Percentiles rank a stretch among this genome's conserved stretches.
These are phyloP conservation scores for Ptilorrhoa leucosticta DNA, from an alignment of 2,113 vertebrate genomes.

Conservation along the genomic window DNA sequence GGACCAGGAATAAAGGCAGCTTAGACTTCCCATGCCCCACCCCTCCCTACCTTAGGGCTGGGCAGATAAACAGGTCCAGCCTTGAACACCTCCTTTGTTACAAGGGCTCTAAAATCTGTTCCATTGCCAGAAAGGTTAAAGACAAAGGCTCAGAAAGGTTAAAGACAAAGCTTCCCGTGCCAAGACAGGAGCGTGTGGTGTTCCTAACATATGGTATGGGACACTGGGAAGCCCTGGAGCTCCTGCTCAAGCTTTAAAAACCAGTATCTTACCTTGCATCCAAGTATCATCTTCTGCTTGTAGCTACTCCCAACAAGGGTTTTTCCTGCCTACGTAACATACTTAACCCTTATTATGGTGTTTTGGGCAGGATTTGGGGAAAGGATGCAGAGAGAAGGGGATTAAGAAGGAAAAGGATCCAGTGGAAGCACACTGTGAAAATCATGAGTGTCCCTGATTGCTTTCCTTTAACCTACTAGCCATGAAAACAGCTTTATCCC, in stretches of 20 bases:
- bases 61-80: not conserved
- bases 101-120: not conserved
- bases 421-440: not conserved
- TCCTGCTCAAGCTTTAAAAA: not conserved
- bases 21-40: not conserved
- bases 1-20: not conserved
- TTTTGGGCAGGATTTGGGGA: not conserved
- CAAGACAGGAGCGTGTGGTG: accelerated
- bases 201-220: accelerated
- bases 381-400: not conserved
- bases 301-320: not conserved
- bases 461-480: not conserved
- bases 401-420: not conserved
- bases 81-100: not conserved
- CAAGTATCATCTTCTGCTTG: not conserved
- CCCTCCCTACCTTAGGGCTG: not conserved
- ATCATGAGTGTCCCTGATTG: not conserved
- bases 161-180: not conserved
- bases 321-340: not conserved
- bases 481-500: not conserved
- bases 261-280: not conserved
- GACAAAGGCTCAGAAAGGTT: not conserved
- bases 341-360: not conserved
- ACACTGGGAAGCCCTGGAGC: not conserved
- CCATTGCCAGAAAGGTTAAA: not conserved